Base-by-base conservation (phyloP, 2,888 invertebrate species). In the Ceramica pisi region DNA sequence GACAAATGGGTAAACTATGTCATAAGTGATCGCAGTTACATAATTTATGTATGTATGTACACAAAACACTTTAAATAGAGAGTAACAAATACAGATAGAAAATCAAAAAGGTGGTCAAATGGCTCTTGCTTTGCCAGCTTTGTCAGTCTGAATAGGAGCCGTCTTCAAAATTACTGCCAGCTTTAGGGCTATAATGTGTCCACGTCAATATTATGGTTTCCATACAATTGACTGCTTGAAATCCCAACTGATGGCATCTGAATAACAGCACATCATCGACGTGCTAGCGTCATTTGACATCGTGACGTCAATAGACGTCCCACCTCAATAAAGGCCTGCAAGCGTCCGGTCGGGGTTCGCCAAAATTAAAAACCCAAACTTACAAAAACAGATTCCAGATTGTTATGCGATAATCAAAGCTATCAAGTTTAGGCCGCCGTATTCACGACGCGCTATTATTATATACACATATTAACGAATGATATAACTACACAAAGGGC, bases 261-360 rank as follows among this genome's bases (percentile, higher is more conserved):
- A 62, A 50, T 63, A 50, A 51, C 60, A 67, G 76, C 53, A 71
- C 62, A 71, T 31, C 23, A 62, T 57, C 26, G 62, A 51, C 46
- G 59, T 56, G 64, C 56, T 64, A n/a, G 51, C 41, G 65, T 41
- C 62, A 63, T 23, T 26, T 63, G 44, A 59, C 59, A 53, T 62
- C 44, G 38, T n/a, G 26, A 56, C 64, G 53, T 55, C 76, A 50
- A 62, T 46, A 68, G 64, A 65, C 81, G 51, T 60, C 60, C 38
- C 44, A 69, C 78, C 73, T 73, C 73, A 73, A 73, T 79, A 64
- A 75, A 78, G 68, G 67, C 21, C 56, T 35, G 16, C 14, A n/a
- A 38, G 35, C 41, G 31, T 64, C 26, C 19, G 38, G 59, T 46
- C 31, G 19, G 35, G 31, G 35, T 64, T 50, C 16, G 19, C 19